Evolutionary conservation across 2,113 vertebrate species (phyloP).

Genomic region (Zosterops pallidus): DNA sequence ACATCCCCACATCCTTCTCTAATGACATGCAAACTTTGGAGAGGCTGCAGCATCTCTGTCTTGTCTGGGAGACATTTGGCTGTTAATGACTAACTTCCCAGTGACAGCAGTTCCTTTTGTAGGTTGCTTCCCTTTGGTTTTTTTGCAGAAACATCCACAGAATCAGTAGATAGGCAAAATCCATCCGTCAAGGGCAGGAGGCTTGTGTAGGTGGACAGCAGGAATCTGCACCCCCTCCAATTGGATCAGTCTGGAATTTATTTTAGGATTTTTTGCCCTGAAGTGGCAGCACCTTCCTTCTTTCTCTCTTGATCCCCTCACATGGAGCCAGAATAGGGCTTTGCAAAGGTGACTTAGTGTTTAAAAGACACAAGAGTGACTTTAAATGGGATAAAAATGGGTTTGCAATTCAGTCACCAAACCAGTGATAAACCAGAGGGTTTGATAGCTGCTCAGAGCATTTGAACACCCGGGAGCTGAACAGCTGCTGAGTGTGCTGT

Average conservation of each 20-base stretch:
- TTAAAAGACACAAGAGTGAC: neutral
- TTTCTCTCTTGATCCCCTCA: neutral
- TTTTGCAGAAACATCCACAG: neutral
- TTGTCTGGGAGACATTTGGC: neutral
- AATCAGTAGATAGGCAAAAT: slow-evolving; percentile 26
- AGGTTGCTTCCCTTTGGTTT: neutral
- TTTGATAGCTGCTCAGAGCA: neutral
- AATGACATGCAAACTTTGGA: slow-evolving; percentile 30
- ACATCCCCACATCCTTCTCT: neutral
- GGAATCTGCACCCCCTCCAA: neutral
- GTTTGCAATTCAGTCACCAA: neutral
- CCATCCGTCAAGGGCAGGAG: neutral
- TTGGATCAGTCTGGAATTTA: neutral
- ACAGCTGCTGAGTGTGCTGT: neutral
- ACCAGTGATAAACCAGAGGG: neutral
- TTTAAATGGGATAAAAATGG: neutral
- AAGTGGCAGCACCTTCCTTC: neutral
- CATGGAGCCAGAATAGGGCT: neutral
- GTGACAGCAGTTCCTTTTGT: neutral
- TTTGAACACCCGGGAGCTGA: neutral
- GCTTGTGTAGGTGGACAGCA: slow-evolving; percentile 15
- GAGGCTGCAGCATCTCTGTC: slow-evolving; percentile 16
- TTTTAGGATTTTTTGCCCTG: neutral
- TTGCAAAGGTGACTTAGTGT: neutral
- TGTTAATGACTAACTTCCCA: slow-evolving; percentile 52